These are phyloP conservation scores for Datnioides undecimradiatus DNA, from an alignment of 2,113 vertebrate species.

Conservation along the genomic window DNA sequence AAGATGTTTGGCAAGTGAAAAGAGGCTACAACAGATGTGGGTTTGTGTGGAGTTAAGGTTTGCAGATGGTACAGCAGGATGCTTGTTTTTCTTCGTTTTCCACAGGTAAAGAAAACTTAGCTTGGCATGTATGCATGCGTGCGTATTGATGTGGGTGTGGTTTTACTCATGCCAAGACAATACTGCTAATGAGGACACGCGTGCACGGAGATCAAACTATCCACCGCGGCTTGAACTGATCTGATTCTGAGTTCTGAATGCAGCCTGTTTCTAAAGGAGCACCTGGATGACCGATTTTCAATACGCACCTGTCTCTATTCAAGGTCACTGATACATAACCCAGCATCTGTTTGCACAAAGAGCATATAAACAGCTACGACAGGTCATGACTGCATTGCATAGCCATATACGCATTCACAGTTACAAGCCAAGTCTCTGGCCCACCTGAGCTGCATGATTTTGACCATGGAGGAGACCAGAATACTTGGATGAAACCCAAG, in stretches of 20 bases:
- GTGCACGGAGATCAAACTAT: neutral
- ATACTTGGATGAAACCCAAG: neutral
- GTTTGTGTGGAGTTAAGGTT: conserved; percentile 42
- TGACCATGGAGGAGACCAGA: neutral
- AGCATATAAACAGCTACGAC: neutral
- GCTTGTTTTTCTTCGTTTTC: conserved; percentile 15
- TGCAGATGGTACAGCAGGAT: conserved; percentile 58
- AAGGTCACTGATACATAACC: neutral
- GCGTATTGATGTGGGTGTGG: neutral
- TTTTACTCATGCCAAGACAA: neutral
- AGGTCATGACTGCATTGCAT: neutral
- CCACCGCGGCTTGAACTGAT: conserved; percentile 5
- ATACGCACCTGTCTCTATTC: neutral
- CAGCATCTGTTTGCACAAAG: neutral
- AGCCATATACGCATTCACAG: neutral
- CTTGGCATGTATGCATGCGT: neutral
- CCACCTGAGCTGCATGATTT: neutral
- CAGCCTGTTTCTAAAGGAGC: neutral
- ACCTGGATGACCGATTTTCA: neutral
- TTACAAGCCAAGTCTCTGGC: conserved; percentile 1
- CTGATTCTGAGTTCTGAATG: neutral
- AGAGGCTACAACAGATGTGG: conserved; percentile 63
- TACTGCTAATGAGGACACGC: neutral
- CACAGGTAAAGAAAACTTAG: conserved; percentile 23
- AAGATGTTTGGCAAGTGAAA: conserved; percentile 69